Conservation (phyloP, 2,888 invertebrate genomes). For the Auanema freiburgensis region DNA sequence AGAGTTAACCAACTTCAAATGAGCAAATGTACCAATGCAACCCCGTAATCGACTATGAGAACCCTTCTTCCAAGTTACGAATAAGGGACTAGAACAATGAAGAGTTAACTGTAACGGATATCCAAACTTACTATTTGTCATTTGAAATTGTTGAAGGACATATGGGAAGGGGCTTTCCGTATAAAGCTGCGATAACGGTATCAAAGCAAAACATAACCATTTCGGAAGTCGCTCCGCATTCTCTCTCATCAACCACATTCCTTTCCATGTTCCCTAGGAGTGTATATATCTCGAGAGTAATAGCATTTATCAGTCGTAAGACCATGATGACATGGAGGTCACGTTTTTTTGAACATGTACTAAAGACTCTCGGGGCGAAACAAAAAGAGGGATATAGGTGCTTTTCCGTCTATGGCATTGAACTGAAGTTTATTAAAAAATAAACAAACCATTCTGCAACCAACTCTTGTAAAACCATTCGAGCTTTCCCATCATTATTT, state of each 20-base stretch:
- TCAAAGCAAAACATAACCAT: conserved; percentile 99
- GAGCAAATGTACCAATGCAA: conserved; percentile 91
- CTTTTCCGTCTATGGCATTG: too few species aligned
- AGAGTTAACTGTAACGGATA: background rate
- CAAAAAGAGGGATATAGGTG: too few species aligned
- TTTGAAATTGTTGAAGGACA: conserved; percentile 84
- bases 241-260: background rate
- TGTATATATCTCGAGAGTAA: too few species aligned
- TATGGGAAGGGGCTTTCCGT: conserved; percentile 87
- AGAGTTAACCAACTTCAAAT: conserved; percentile 26
- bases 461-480: too few species aligned
- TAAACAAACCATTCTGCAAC: too few species aligned
- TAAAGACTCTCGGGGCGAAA: too few species aligned
- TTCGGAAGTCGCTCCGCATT: conserved; percentile 76
- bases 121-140: conserved; percentile 78
- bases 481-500: too few species aligned
- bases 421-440: too few species aligned
- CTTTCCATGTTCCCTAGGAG: too few species aligned
- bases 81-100: conserved; percentile 80
- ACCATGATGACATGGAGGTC: too few species aligned
- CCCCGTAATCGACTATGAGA: conserved; percentile 91
- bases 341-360: too few species aligned
- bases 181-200: conserved; percentile 89
- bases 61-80: conserved; percentile 99
- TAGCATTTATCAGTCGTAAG: too few species aligned